Evolutionary conservation across 2,797 vertebrate species (phyloP).

Genomic region (Aselliscus stoliczkanus): DNA sequence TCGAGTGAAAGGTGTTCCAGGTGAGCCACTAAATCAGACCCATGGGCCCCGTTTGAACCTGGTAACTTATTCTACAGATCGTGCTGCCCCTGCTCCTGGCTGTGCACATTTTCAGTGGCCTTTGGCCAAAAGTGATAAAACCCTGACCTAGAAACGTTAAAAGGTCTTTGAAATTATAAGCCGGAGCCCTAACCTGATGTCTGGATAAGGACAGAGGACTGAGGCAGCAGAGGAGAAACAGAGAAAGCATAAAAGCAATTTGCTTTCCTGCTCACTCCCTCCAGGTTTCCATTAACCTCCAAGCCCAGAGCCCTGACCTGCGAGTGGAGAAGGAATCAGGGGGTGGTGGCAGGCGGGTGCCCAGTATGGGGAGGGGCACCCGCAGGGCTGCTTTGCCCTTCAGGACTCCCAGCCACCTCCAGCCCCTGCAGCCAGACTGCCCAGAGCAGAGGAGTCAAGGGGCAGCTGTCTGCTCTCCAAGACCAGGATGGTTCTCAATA

Average conservation of each 20-base stretch:
- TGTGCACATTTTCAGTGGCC: background rate
- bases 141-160: background rate
- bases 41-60: accelerated
- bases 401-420: background rate
- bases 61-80: background rate
- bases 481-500: background rate
- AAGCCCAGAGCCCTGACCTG: background rate
- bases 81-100: accelerated
- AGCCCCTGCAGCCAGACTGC: no score
- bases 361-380: background rate
- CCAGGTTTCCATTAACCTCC: background rate
- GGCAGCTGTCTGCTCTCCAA: no score
- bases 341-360: accelerated
- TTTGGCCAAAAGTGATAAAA: slow-evolving; percentile 3
- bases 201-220: background rate
- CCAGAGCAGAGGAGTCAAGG: no score
- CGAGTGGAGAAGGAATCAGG: background rate
- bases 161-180: slow-evolving; percentile 3
- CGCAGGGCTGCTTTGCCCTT: background rate
- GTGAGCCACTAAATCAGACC: background rate
- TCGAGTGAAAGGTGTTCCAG: accelerated
- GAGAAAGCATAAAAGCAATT: background rate
- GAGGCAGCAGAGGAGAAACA: background rate
- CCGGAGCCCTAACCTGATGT: background rate
- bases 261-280: background rate